Evolutionary conservation across 2,797 vertebrate genomes (phyloP).

Genomic region (Sebastes kiyomatsui): DNA sequence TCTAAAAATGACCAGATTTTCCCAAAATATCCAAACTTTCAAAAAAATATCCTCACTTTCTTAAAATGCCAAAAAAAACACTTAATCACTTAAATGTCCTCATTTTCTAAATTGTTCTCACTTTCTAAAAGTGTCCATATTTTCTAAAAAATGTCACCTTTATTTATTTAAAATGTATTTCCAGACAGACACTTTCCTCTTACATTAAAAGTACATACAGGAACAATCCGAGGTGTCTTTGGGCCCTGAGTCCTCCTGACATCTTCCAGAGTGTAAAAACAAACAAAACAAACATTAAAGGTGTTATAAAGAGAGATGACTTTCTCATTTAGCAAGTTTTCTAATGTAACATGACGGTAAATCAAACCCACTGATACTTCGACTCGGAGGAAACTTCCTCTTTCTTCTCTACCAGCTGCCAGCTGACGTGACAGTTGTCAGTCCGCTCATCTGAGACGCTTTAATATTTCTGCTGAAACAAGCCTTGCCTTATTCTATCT

Average conservation of each 20-base stretch:
- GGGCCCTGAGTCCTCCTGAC: background rate
- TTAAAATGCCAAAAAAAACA: background rate
- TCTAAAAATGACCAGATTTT: too few relatives aligned
- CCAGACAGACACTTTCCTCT: background rate
- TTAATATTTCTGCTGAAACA: background rate
- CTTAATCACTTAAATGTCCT: too few relatives aligned
- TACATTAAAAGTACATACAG: background rate
- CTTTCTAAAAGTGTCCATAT: background rate
- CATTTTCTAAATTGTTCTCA: background rate
- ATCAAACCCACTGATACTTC: background rate
- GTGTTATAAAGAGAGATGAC: background rate
- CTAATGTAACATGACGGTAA: too few relatives aligned
- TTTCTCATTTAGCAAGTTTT: background rate
- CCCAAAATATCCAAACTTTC: background rate
- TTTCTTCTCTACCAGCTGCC: constrained; percentile 14
- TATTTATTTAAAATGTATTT: background rate
- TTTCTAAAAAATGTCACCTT: background rate
- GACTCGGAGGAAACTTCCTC: constrained; percentile 31
- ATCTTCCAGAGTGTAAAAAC: background rate
- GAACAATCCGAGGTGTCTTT: background rate
- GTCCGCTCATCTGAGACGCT: background rate
- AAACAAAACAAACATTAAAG: background rate
- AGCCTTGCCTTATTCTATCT: background rate
- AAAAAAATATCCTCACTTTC: background rate
- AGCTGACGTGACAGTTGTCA: background rate